Conservation (phyloP, 2,797 vertebrate genomes). For the Hapalemur alaotrensis region DNA sequence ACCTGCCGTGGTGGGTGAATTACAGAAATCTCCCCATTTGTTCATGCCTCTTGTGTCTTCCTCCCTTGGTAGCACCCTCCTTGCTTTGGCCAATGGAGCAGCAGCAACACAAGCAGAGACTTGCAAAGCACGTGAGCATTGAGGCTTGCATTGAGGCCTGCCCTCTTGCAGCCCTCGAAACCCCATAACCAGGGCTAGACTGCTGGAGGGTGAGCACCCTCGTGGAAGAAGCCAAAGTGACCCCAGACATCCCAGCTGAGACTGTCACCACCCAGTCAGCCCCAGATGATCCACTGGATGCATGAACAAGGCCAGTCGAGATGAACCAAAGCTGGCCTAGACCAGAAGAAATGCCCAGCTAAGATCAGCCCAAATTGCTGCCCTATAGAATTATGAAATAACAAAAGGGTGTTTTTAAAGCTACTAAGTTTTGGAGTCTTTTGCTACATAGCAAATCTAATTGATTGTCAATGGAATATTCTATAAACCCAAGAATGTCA, state of each 20-base stretch:
- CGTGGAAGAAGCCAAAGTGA: not conserved
- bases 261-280: not conserved
- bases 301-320: not conserved
- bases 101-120: not conserved
- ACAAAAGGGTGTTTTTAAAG: not conserved
- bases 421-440: not conserved
- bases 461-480: not conserved
- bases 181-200: not conserved
- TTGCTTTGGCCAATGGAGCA: not conserved
- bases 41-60: not conserved
- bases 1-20: not conserved
- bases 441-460: not conserved
- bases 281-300: accelerated
- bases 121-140: not conserved
- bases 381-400: not conserved
- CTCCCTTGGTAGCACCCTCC: not conserved
- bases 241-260: not conserved
- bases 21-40: not conserved
- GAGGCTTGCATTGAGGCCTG: not conserved
- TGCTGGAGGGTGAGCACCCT: not conserved
- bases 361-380: not conserved
- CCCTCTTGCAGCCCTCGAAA: not conserved
- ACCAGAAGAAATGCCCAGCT: not conserved
- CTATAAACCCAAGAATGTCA: not conserved
- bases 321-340: not conserved